Conservation (phyloP, 2,113 vertebrate species). For the Myodes glareolus region DNA sequence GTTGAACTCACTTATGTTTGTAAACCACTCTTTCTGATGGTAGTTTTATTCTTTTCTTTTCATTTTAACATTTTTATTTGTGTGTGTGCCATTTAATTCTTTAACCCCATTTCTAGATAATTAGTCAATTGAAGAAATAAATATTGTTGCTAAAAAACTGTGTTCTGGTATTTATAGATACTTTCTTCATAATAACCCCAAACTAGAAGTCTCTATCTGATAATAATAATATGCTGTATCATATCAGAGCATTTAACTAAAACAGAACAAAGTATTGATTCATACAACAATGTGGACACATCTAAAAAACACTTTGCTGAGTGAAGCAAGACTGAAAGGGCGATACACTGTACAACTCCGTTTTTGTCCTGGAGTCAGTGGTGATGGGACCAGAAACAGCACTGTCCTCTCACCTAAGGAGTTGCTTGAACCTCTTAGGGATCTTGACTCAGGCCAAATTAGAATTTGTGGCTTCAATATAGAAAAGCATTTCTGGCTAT, state of each 20-base stretch:
- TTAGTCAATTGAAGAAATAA: background rate
- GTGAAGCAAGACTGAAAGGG: background rate
- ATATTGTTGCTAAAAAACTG: background rate
- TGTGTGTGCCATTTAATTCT: background rate
- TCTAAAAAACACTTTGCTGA: background rate
- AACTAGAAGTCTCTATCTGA: background rate
- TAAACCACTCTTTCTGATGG: background rate
- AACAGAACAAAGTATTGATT: background rate
- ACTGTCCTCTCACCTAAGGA: background rate
- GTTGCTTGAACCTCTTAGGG: background rate
- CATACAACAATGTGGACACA: background rate
- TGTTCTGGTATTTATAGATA: background rate
- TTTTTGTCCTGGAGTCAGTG: background rate
- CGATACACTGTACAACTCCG: background rate
- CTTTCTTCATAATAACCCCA: background rate
- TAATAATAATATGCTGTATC: background rate
- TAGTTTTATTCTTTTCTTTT: background rate
- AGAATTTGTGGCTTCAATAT: background rate
- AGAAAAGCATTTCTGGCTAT: background rate
- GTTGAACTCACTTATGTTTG: background rate
- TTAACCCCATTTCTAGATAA: background rate
- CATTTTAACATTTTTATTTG: background rate
- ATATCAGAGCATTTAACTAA: background rate
- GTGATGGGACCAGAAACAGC: background rate
- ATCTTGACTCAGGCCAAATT: background rate